Percentiles rank a stretch among this genome's conserved stretches.
Evolutionary conservation across 2,113 vertebrate genomes (phyloP).

Genomic region (Malurus alboscapulatus): DNA sequence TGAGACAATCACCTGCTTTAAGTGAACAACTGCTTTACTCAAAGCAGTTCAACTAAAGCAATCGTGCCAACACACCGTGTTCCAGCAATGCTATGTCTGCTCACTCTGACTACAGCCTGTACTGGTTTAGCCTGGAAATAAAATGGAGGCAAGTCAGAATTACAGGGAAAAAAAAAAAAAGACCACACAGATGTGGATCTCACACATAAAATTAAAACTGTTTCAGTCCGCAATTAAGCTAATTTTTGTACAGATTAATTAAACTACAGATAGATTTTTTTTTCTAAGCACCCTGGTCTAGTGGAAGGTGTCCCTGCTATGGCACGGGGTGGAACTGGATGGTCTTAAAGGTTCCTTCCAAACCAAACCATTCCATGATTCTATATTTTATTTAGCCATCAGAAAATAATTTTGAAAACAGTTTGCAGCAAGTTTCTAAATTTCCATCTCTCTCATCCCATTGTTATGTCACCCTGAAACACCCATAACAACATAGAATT

Average conservation of each 20-base stretch:
- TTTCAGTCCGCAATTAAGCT: background rate
- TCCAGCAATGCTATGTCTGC: background rate
- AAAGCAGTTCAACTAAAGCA: background rate
- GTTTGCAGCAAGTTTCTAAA: background rate
- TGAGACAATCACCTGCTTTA: background rate
- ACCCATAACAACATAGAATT: accelerated
- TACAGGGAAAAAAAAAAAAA: background rate
- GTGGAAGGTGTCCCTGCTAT: background rate
- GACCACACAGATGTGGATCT: background rate
- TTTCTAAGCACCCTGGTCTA: background rate
- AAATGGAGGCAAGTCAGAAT: background rate
- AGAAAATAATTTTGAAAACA: background rate
- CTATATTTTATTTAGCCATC: background rate
- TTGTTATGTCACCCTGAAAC: background rate
- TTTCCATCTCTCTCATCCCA: background rate
- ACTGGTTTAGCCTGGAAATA: background rate
- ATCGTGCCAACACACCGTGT: background rate
- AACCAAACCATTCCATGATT: background rate
- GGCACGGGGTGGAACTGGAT: background rate
- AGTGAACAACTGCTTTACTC: background rate
- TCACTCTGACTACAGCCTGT: constrained; percentile 14
- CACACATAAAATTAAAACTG: background rate
- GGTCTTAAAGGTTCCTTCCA: background rate
- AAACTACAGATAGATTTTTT: background rate
- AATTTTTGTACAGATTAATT: background rate